These are phyloP conservation scores for Whitmania pigra DNA, from an alignment of 1,140 invertebrate genomes.

Conservation along the genomic window DNA sequence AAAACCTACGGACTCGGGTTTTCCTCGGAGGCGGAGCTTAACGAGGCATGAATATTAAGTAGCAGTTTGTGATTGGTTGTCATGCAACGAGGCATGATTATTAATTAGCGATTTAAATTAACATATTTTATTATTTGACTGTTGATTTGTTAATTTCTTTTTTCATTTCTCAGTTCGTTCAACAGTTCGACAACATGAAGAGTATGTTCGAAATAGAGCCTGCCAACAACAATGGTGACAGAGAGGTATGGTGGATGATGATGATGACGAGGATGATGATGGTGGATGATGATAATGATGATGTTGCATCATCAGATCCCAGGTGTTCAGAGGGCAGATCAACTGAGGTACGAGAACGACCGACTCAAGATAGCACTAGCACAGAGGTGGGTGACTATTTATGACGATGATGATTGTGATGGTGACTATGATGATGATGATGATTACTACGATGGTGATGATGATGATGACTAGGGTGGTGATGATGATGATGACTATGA, in stretches of 20 bases:
- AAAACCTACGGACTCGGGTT: slow-evolving; percentile 95
- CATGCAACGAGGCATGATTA: slow-evolving; percentile 64
- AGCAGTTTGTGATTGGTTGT: too few relatives aligned
- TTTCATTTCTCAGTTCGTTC: not conserved
- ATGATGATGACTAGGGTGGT: not conserved
- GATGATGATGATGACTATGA: not conserved
- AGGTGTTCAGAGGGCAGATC: slow-evolving; percentile 37
- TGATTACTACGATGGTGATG: too few relatives aligned
- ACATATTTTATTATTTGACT: too few relatives aligned
- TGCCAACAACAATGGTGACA: not conserved
- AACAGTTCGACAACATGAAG: not conserved
- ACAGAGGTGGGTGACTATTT: slow-evolving; percentile 58
- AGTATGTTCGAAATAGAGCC: not conserved
- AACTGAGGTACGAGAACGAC: slow-evolving; percentile 94
- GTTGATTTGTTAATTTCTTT: not conserved
- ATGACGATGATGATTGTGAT: not conserved
- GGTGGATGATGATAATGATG: not conserved
- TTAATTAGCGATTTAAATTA: not conserved
- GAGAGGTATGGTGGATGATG: not conserved
- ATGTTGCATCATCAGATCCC: not conserved
- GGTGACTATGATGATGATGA: not conserved
- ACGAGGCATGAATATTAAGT: slow-evolving; percentile 54
- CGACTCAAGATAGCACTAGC: slow-evolving; percentile 83
- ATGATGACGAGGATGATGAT: not conserved
- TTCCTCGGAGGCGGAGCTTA: slow-evolving; percentile 79